These are phyloP conservation scores for Tyto alba DNA, from an alignment of 2,113 vertebrate species.

Conservation along the genomic window DNA sequence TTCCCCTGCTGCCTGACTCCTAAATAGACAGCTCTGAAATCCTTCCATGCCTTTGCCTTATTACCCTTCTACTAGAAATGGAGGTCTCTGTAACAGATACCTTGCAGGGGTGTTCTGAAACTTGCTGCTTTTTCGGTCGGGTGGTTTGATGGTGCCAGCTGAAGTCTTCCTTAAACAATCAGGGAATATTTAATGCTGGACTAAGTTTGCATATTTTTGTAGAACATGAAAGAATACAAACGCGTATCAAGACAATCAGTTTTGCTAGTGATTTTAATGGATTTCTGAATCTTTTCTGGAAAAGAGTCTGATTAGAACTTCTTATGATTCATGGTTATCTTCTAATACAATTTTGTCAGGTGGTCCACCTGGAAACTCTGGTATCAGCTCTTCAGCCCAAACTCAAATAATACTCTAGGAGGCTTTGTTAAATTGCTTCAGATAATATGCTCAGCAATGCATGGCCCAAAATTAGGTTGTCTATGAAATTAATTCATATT, in stretches of 20 bases:
- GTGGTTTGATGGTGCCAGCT: background rate
- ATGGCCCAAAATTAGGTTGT: background rate
- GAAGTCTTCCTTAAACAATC: background rate
- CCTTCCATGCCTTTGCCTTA: background rate
- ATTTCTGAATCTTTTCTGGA: background rate
- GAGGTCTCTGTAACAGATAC: background rate
- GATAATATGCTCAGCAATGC: background rate
- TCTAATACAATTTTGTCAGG: background rate
- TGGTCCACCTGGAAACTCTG: background rate
- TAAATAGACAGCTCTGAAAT: background rate
- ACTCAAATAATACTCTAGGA: background rate
- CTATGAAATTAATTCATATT: background rate
- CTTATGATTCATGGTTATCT: background rate
- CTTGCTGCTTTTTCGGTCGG: background rate
- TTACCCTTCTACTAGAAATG: background rate
- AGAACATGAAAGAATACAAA: background rate
- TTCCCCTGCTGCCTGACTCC: background rate
- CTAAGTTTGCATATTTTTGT: background rate
- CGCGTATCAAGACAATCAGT: background rate
- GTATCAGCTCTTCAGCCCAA: background rate
- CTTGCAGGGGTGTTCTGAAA: background rate
- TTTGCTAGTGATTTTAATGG: background rate
- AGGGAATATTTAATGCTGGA: background rate
- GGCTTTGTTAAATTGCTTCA: background rate
- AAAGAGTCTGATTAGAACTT: background rate